Conservation (phyloP, 2,113 vertebrate species). For the Barnardius zonarius region DNA sequence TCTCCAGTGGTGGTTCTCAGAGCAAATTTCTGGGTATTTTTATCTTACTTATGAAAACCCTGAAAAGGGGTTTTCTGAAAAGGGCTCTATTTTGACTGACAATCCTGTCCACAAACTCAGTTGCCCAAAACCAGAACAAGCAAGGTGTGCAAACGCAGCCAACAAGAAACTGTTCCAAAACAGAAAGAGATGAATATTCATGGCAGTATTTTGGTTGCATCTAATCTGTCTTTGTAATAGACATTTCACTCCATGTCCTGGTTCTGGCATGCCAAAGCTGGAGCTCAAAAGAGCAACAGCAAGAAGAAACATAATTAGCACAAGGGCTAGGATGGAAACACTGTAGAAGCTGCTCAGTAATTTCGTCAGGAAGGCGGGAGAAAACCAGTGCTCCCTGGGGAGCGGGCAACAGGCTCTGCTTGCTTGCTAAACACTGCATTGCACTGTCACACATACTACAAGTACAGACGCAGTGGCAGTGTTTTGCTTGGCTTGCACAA, state of each 20-base stretch:
- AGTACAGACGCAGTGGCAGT: accelerated
- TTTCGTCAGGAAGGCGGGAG: background rate
- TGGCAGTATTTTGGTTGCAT: background rate
- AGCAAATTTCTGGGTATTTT: background rate
- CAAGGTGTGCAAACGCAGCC: background rate
- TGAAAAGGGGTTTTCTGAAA: background rate
- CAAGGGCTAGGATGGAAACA: background rate
- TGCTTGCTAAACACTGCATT: accelerated
- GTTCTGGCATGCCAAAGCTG: background rate
- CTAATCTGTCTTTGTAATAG: background rate
- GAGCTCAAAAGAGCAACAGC: background rate
- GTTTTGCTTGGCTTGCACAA: background rate
- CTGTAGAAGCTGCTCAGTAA: accelerated
- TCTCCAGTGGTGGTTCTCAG: background rate
- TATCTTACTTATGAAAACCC: background rate
- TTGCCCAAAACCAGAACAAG: background rate
- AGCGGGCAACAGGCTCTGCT: background rate
- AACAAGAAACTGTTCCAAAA: background rate
- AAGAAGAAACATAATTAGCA: background rate
- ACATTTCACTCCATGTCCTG: background rate
- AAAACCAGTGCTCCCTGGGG: background rate
- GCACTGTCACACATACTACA: accelerated
- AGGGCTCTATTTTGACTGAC: background rate
- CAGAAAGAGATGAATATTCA: background rate
- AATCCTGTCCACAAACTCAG: background rate